phyloP scores from a whole-genome alignment of 2,113 vertebrate species.

The Sylvilagus bachmani region DNA sequence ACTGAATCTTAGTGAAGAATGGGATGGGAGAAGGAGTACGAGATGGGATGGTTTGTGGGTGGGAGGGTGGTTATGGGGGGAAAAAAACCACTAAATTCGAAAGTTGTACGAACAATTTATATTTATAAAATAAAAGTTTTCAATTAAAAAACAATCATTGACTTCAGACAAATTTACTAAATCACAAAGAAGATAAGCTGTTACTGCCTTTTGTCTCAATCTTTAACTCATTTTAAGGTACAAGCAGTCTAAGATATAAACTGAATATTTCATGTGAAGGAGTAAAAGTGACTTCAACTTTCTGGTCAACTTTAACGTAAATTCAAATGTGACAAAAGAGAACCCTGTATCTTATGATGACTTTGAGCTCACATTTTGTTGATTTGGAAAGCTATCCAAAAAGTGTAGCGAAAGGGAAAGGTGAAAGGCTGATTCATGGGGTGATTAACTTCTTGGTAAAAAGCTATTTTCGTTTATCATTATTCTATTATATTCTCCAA shows the following conservation, averaged over 20 bases:
- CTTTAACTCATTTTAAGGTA: background rate
- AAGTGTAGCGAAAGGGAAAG: constrained; percentile 1
- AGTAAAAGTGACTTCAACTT: constrained; percentile 42
- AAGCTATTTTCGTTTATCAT: background rate
- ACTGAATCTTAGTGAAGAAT: no score
- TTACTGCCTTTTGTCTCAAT: constrained; percentile 53
- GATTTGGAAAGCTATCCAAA: constrained; percentile 55
- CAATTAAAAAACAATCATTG: no score
- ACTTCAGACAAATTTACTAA: background rate
- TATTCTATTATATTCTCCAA: background rate
- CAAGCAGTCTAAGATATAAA: constrained; percentile 60
- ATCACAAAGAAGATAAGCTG: background rate
- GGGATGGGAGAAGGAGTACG: no score
- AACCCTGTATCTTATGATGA: background rate
- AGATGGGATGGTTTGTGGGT: no score
- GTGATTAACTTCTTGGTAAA: background rate
- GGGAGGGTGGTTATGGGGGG: no score
- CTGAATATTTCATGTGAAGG: constrained; percentile 52
- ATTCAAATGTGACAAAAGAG: constrained; percentile 44
- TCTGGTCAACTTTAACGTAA: constrained; percentile 53
- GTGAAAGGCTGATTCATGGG: background rate
- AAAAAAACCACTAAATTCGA: no score
- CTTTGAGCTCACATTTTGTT: constrained; percentile 52
- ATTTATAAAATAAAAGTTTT: no score
- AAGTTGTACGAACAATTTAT: no score